These are phyloP conservation scores for Bombus haemorrhoidalis DNA, from an alignment of 1,140 invertebrate species.

Conservation along the genomic window DNA sequence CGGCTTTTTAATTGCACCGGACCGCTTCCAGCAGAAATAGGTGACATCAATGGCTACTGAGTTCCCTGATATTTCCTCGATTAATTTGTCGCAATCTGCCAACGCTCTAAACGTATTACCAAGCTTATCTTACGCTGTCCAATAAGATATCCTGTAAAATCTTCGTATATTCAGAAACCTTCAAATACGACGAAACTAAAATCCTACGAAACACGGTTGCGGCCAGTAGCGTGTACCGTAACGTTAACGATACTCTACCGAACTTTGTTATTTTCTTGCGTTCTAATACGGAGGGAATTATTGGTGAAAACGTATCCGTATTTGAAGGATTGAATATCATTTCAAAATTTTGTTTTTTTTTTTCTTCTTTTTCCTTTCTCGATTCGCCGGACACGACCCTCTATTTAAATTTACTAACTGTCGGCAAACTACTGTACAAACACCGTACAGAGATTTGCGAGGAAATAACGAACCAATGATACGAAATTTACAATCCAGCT, in stretches of 20 bases:
- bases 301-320: too few relatives aligned
- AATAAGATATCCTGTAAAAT: neutral
- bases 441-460: rapidly evolving
- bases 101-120: neutral
- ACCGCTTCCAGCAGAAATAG: constrained; percentile 42
- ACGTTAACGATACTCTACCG: too few relatives aligned
- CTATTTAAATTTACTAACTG: neutral
- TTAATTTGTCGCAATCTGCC: constrained; percentile 16
- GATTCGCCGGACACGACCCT: too few relatives aligned
- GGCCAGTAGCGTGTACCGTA: too few relatives aligned
- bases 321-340: too few relatives aligned
- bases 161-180: neutral
- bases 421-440: neutral
- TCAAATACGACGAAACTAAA: neutral
- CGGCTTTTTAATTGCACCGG: constrained; percentile 49
- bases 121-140: too few relatives aligned
- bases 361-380: too few relatives aligned
- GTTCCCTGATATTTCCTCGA: constrained; percentile 44
- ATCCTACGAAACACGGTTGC: neutral
- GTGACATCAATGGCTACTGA: constrained; percentile 56
- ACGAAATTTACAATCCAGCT: neutral
- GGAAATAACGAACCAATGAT: neutral
- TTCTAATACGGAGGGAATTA: too few relatives aligned
- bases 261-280: too few relatives aligned
- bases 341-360: too few relatives aligned